phyloP scores from a whole-genome alignment of 2,113 vertebrate genomes.

The Pedetes capensis region DNA sequence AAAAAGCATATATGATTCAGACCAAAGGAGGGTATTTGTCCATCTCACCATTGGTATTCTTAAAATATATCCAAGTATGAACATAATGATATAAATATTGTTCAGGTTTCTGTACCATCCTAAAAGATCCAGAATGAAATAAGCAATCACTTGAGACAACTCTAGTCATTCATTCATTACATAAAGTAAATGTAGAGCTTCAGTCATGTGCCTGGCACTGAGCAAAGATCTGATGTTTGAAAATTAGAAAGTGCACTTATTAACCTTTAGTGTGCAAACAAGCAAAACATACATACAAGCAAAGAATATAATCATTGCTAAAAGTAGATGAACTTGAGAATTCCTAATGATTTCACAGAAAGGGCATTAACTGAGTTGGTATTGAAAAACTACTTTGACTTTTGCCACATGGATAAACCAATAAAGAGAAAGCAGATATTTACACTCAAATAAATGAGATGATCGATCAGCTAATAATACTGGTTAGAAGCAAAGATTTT shows the following conservation, averaged over 20 bases:
- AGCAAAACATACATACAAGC: not conserved
- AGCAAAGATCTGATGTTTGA: not conserved
- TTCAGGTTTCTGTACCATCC: not conserved
- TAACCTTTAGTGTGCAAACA: not conserved
- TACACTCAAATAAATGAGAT: not conserved
- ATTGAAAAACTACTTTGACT: not conserved
- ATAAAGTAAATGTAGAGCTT: not conserved
- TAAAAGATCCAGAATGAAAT: not conserved
- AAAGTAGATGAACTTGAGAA: not conserved
- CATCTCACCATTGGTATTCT: not conserved
- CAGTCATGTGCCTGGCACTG: not conserved
- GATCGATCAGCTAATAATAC: not conserved
- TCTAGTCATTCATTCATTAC: not conserved
- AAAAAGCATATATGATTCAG: constrained; percentile 17
- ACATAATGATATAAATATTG: not conserved
- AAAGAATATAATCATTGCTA: not conserved
- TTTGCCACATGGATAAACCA: not conserved
- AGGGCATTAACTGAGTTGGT: not conserved
- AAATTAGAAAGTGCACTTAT: not conserved
- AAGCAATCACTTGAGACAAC: not conserved
- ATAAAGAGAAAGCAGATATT: not conserved
- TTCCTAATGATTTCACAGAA: not conserved
- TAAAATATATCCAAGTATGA: not conserved
- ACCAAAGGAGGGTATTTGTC: not conserved
- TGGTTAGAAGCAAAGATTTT: not conserved